Conservation (phyloP, 2,797 vertebrate species). For the Epinephelus coioides region DNA sequence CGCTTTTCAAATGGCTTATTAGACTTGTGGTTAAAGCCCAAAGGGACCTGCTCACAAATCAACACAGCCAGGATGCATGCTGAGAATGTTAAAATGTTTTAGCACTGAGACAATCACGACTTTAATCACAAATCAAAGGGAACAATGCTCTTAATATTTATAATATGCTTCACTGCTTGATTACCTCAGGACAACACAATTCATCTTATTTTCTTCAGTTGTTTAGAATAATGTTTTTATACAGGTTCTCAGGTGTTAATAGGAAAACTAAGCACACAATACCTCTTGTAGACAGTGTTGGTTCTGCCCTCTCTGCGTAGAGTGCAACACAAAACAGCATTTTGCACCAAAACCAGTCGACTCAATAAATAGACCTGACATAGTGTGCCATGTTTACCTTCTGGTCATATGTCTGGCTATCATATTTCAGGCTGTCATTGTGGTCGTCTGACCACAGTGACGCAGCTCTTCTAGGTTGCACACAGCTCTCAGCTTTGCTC, state of each 20-base stretch:
- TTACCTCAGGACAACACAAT: slow-evolving; percentile 43
- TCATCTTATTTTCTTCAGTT: neutral
- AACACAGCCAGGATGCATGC: neutral
- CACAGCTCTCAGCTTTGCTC: slow-evolving; percentile 13
- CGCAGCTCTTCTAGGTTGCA: slow-evolving; percentile 38
- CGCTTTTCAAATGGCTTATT: slow-evolving; percentile 13
- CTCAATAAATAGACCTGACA: slow-evolving; percentile 32
- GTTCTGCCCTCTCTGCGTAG: neutral
- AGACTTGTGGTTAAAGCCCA: neutral
- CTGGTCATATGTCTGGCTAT: slow-evolving; percentile 33
- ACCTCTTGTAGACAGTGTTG: slow-evolving; percentile 38
- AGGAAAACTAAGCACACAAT: slow-evolving; percentile 23
- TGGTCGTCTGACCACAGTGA: slow-evolving; percentile 67
- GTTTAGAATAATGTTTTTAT: neutral
- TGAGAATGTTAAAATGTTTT: neutral
- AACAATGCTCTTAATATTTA: slow-evolving; percentile 13
- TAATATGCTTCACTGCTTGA: slow-evolving; percentile 21
- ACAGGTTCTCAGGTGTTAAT: slow-evolving; percentile 44
- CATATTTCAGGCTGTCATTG: slow-evolving; percentile 59
- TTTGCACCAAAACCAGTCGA: slow-evolving; percentile 37
- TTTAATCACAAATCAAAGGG: slow-evolving; percentile 15
- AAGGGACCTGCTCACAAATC: neutral
- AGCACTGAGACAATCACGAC: slow-evolving; percentile 12
- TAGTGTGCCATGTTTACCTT: slow-evolving; percentile 58
- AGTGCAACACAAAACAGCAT: slow-evolving; percentile 24